These are phyloP conservation scores for Heteractis magnifica DNA, from an alignment of 92 coral and sea anemone species.

Conservation along the genomic window DNA sequence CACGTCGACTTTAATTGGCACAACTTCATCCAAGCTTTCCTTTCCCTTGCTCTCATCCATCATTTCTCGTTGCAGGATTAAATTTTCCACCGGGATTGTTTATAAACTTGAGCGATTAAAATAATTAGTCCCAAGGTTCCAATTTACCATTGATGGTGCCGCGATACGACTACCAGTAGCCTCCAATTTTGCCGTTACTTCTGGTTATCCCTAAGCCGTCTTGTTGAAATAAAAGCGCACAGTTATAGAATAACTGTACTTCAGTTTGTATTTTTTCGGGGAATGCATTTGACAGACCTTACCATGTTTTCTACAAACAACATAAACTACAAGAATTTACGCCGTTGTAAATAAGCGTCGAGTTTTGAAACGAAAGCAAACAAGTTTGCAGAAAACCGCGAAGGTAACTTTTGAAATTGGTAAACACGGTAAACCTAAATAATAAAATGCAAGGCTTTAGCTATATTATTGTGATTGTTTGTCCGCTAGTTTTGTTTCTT, in stretches of 20 bases:
- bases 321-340: neutral
- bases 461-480: conserved; percentile 10
- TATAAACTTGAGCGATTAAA: neutral
- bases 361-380: neutral
- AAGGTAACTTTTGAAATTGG: no score
- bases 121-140: neutral
- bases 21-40: conserved; percentile 40
- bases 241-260: neutral
- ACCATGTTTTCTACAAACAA: neutral
- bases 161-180: neutral
- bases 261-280: neutral
- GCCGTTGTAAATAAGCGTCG: neutral
- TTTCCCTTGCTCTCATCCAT: conserved; percentile 37
- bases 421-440: neutral
- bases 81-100: neutral
- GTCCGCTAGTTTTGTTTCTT: conserved; percentile 17
- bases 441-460: neutral
- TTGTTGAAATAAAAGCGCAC: neutral
- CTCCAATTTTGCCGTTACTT: neutral
- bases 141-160: neutral
- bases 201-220: neutral
- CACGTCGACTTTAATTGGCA: conserved; percentile 34
- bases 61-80: neutral
- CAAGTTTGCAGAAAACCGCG: neutral
- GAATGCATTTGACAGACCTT: neutral